Conservation (phyloP, 2,888 invertebrate genomes). For the Hipparchia sbordonii region DNA sequence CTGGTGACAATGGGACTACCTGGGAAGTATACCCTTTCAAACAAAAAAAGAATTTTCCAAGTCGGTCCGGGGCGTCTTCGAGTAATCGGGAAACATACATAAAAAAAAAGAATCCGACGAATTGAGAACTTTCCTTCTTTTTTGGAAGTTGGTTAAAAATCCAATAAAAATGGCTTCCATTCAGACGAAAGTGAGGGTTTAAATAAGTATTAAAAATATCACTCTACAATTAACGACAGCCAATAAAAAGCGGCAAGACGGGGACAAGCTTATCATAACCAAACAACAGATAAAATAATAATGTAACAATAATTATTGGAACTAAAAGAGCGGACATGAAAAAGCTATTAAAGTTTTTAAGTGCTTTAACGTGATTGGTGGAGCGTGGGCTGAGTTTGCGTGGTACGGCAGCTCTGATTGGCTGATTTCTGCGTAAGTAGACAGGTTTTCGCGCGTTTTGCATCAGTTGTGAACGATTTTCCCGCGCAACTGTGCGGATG, state of each 20-base stretch:
- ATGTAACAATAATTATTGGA: conserved; percentile 29
- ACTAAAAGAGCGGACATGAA: conserved; percentile 62
- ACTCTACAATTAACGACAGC: background rate
- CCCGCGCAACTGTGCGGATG: conserved; percentile 51
- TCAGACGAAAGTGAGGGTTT: background rate
- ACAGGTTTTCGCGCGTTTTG: conserved; percentile 73
- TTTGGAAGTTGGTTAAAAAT: too few relatives aligned
- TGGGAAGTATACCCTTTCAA: too few relatives aligned
- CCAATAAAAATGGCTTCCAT: too few relatives aligned
- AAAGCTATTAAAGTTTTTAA: conserved; percentile 77
- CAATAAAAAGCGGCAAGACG: conserved; percentile 15
- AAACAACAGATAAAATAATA: conserved; percentile 23
- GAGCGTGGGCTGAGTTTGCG: conserved; percentile 46
- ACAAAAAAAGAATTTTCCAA: too few relatives aligned
- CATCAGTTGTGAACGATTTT: conserved; percentile 69
- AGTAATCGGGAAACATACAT: too few relatives aligned
- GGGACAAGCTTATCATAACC: conserved; percentile 22
- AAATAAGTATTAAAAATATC: background rate
- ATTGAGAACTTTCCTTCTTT: too few relatives aligned
- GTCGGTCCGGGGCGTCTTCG: too few relatives aligned
- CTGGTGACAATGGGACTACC: too few relatives aligned
- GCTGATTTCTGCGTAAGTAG: conserved; percentile 66
- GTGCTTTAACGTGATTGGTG: conserved; percentile 69
- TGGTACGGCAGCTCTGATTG: conserved; percentile 64
- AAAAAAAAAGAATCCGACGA: too few relatives aligned